Percentiles rank a stretch among this genome's conserved stretches.
These are phyloP conservation scores for Amphiprion ocellaris DNA, from an alignment of 2,113 vertebrate species.

Conservation along the genomic window DNA sequence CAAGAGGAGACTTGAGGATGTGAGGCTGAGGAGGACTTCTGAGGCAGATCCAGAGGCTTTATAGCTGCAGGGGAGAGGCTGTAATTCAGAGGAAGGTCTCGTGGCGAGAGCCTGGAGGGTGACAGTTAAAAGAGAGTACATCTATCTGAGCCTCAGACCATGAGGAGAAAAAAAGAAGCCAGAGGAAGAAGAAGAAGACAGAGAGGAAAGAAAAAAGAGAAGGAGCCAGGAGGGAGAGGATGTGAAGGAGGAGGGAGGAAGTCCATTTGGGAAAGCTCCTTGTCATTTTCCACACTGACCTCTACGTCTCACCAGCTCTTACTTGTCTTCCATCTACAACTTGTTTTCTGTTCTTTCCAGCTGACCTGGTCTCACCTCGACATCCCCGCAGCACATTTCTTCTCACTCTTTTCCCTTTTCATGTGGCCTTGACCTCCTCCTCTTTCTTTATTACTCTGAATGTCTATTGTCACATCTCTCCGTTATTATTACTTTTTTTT, in stretches of 20 bases:
- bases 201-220: too few species aligned
- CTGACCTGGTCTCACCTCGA: slow-evolving; percentile 33
- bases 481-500: not conserved
- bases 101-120: slow-evolving; percentile 17
- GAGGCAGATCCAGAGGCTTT: slow-evolving; percentile 16
- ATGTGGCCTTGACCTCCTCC: not conserved
- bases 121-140: slow-evolving; percentile 28
- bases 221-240: not conserved
- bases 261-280: slow-evolving; percentile 50
- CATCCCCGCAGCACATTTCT: not conserved
- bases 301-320: slow-evolving; percentile 39
- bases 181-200: not conserved
- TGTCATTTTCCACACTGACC: slow-evolving; percentile 55
- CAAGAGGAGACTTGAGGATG: not conserved
- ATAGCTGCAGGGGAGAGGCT: slow-evolving; percentile 28
- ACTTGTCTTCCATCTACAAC: slow-evolving; percentile 46
- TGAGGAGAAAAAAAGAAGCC: not conserved
- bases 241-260: not conserved
- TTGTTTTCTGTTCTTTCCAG: slow-evolving; percentile 51
- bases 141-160: slow-evolving; percentile 28
- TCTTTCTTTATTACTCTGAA: not conserved
- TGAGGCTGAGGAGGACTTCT: slow-evolving; percentile 15
- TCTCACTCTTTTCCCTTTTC: slow-evolving; percentile 9
- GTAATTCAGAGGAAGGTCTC: slow-evolving; percentile 29
- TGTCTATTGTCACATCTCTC: not conserved